phyloP scores from a whole-genome alignment of 1,140 invertebrate genomes.

The Phenacoccus solenopsis region DNA sequence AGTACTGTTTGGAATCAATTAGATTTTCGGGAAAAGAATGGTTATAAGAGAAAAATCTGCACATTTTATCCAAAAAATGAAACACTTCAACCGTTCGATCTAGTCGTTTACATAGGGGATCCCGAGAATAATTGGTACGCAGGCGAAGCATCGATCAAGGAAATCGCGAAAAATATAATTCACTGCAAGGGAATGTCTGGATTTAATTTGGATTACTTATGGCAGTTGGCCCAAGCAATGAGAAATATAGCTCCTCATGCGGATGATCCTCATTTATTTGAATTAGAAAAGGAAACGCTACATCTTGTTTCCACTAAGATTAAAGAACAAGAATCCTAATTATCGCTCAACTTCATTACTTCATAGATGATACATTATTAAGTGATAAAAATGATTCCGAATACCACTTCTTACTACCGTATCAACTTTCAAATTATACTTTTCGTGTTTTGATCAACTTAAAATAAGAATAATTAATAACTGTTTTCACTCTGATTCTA shows the following conservation, averaged over 20 bases:
- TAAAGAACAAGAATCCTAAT: no score
- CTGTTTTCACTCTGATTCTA: no score
- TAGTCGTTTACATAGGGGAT: constrained; percentile 73
- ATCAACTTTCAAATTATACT: no score
- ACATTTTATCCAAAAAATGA: constrained; percentile 48
- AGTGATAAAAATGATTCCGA: no score
- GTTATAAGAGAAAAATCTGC: constrained; percentile 56
- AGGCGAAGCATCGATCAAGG: constrained; percentile 54
- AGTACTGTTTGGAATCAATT: constrained; percentile 62
- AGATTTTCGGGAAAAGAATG: constrained; percentile 79
- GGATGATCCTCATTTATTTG: constrained; percentile 60
- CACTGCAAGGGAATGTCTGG: constrained; percentile 66
- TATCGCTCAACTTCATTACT: no score
- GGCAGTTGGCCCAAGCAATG: constrained; percentile 69
- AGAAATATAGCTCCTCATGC: constrained; percentile 52
- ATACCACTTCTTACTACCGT: no score
- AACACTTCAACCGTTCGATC: constrained; percentile 42
- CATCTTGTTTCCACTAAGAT: background rate
- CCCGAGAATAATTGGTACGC: constrained; percentile 57
- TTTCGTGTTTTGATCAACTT: no score
- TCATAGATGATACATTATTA: no score
- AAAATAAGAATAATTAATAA: no score
- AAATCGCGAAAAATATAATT: constrained; percentile 66
- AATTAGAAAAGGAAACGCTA: constrained; percentile 43
- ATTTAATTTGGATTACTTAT: constrained; percentile 75